phyloP scores from a whole-genome alignment of 1,140 invertebrate species.

The Glomeris maerens region DNA sequence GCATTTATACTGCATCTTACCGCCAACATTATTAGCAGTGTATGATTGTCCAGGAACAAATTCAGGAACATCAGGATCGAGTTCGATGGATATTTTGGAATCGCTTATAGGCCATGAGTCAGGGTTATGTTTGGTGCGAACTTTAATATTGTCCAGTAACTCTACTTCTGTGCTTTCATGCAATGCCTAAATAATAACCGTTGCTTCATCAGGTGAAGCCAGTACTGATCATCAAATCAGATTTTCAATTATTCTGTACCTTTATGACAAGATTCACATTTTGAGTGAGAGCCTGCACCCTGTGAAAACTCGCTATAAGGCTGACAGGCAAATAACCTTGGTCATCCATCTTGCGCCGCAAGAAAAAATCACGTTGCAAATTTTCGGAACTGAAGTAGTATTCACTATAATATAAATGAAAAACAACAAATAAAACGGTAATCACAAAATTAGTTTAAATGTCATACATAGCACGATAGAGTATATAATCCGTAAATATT shows the following conservation, averaged over 20 bases:
- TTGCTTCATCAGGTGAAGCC: too few relatives aligned
- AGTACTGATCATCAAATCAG: too few relatives aligned
- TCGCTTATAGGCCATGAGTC: slow-evolving; percentile 71
- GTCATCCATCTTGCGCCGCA: slow-evolving; percentile 88
- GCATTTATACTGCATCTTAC: too few relatives aligned
- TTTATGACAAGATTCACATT: slow-evolving; percentile 63
- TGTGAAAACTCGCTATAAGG: slow-evolving; percentile 88
- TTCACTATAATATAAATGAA: slow-evolving; percentile 53
- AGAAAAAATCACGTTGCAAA: slow-evolving; percentile 85
- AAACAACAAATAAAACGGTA: slow-evolving; percentile 11
- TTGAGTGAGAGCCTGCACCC: slow-evolving; percentile 71
- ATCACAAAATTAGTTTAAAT: too few relatives aligned
- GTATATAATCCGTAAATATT: background rate
- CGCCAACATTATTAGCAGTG: background rate
- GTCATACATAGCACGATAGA: background rate
- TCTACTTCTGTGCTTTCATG: slow-evolving; percentile 66
- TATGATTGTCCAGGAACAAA: slow-evolving; percentile 9
- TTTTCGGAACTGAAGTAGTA: slow-evolving; percentile 99
- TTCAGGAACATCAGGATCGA: slow-evolving; percentile 15
- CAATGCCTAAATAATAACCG: slow-evolving; percentile 51
- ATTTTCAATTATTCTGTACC: too few relatives aligned
- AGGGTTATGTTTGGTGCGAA: slow-evolving; percentile 64
- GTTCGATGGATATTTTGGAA: slow-evolving; percentile 21
- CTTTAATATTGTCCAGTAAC: slow-evolving; percentile 58
- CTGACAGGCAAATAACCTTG: slow-evolving; percentile 85